Conservation (phyloP, 2,113 vertebrate species). For the Picathartes gymnocephalus region DNA sequence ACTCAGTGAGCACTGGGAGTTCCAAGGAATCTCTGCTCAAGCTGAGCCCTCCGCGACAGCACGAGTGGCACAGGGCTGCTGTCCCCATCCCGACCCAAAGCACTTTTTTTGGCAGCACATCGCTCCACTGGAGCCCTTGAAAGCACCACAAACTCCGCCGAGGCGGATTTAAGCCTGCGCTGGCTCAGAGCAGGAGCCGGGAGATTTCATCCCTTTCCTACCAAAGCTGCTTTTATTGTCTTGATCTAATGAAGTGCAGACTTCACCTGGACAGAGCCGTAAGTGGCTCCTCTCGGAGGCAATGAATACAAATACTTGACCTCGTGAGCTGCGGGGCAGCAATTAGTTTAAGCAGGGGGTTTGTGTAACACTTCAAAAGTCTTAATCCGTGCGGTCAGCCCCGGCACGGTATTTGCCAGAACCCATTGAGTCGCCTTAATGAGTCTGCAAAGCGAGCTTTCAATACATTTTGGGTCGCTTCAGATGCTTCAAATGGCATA, state of each 20-base stretch:
- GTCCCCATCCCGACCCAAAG: background rate
- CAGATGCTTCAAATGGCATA: constrained; percentile 68
- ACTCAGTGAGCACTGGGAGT: background rate
- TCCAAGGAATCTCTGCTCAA: background rate
- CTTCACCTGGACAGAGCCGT: constrained; percentile 68
- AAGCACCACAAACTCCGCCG: background rate
- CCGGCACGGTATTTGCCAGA: constrained; percentile 64
- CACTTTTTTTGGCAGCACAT: background rate
- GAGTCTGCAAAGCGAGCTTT: constrained; percentile 68
- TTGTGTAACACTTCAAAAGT: constrained; percentile 78
- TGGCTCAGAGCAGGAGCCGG: background rate
- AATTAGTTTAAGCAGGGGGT: constrained; percentile 77
- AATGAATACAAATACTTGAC: constrained; percentile 82
- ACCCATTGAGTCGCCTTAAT: constrained; percentile 67
- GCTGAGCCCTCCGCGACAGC: background rate
- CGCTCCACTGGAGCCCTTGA: background rate
- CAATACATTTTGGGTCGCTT: constrained; percentile 68
- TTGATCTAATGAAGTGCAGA: constrained; percentile 60
- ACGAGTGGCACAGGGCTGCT: background rate
- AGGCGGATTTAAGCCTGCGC: background rate
- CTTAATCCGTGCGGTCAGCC: constrained; percentile 71
- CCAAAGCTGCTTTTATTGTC: constrained; percentile 57
- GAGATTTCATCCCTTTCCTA: background rate
- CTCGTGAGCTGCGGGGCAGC: constrained; percentile 72
- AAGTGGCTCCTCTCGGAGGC: constrained; percentile 65